Evolutionary conservation across 2,113 vertebrate species (phyloP).

Genomic region (Petromus typicus): DNA sequence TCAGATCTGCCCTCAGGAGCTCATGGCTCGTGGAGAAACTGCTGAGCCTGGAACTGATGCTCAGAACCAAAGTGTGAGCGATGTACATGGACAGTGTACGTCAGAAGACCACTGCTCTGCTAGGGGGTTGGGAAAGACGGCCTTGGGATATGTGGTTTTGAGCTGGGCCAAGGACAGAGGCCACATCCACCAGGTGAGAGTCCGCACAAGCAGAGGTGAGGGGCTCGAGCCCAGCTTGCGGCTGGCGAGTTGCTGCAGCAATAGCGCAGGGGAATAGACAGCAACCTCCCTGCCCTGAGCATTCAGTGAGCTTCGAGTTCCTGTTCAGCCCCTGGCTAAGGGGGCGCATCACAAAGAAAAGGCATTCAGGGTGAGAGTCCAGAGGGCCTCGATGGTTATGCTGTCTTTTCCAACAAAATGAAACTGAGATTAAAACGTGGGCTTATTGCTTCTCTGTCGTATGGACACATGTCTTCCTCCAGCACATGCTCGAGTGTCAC

Average conservation of each 20-base stretch:
- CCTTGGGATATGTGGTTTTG: neutral
- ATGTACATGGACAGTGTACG: neutral
- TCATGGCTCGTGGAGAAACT: neutral
- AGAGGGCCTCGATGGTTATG: neutral
- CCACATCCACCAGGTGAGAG: neutral
- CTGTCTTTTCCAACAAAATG: neutral
- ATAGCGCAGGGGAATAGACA: neutral
- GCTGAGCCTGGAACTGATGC: neutral
- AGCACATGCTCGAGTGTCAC: too few species aligned
- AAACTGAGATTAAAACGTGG: constrained; percentile 31
- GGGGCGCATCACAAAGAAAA: neutral
- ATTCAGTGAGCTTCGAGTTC: neutral
- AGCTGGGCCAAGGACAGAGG: neutral
- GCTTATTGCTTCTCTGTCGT: neutral
- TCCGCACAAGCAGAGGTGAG: neutral
- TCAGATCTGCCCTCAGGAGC: neutral
- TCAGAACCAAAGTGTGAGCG: neutral
- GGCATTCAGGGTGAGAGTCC: neutral
- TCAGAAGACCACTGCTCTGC: neutral
- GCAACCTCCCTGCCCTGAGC: neutral
- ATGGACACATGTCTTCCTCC: neutral
- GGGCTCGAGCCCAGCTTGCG: neutral
- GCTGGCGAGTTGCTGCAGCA: neutral
- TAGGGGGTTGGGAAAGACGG: neutral
- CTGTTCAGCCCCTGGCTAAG: neutral